Conservation (phyloP, 1,140 invertebrate genomes). For the Eupeodes corollae region DNA sequence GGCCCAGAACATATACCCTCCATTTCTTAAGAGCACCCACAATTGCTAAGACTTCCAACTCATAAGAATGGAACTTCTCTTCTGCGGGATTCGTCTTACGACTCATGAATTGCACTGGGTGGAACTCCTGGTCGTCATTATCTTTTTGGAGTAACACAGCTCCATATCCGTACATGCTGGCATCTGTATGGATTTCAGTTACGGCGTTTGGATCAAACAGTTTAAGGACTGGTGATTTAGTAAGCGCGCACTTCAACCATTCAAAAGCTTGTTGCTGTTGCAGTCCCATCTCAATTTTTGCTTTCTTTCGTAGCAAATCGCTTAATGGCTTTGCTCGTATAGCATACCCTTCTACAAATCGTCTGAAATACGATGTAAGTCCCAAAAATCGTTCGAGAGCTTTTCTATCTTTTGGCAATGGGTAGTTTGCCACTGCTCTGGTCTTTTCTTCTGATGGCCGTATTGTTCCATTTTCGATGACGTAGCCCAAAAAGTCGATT, state of each 20-base stretch:
- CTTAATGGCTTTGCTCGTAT: slow-evolving; percentile 15
- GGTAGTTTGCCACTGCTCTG: slow-evolving; percentile 16
- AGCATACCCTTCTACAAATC: slow-evolving; percentile 22
- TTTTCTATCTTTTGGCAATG: slow-evolving; percentile 16
- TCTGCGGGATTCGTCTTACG: slow-evolving; percentile 11
- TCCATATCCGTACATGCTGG: slow-evolving; percentile 17
- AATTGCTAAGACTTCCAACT: slow-evolving; percentile 18
- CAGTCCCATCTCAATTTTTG: too few species aligned
- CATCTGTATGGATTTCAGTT: too few species aligned
- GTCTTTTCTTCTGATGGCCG: slow-evolving; percentile 13
- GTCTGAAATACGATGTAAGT: slow-evolving; percentile 18
- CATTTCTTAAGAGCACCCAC: slow-evolving; percentile 9
- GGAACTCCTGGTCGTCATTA: slow-evolving; percentile 5
- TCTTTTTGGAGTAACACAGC: slow-evolving; percentile 16
- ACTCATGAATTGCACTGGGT: slow-evolving; percentile 10
- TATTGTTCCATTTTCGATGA: too few species aligned
- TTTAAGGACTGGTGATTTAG: slow-evolving; percentile 21
- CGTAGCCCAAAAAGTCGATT: slow-evolving; percentile 4
- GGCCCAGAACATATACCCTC: slow-evolving; percentile 7
- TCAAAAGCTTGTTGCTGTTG: too few species aligned
- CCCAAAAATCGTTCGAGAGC: slow-evolving; percentile 21
- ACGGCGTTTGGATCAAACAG: slow-evolving; percentile 11
- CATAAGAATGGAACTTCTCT: slow-evolving; percentile 19
- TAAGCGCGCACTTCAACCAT: too few species aligned
- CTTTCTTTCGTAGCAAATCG: slow-evolving; percentile 7